Base-by-base conservation (phyloP, 2,113 vertebrate species). In the Rhodinocichla rosea region DNA sequence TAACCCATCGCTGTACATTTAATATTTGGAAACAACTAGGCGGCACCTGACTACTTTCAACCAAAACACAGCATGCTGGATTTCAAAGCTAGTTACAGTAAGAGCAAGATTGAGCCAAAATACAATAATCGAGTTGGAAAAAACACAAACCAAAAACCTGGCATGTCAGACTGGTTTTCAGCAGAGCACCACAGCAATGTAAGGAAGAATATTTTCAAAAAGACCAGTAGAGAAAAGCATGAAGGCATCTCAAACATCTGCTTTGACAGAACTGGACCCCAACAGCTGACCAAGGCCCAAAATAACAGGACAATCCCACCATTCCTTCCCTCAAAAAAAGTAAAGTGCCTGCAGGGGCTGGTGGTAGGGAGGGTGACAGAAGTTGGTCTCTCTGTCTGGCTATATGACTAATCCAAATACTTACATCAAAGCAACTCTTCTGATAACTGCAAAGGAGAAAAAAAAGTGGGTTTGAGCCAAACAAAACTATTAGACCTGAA, bases 171-270 rank as follows among this genome's bases (percentile, higher is more conserved):
- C 6, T 70, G 6, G 12, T 74, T 87, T 79, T 62, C 53, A 62
- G 71, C 57, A 90, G 16, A 89, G 3, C 32, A 73, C 14, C n/a
- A 83, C 24, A 70, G 42, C 39, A 91, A 63, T 0, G 1, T 8
- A 13, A 68, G 28, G n/a, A 77, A 69, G 14, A 82, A 59, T 50
- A 68, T 68, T 87, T 95, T 78, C 77, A 89, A 57, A 35, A 76
- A 44, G 92, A 39, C 20, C 53, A 28, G 75, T 63, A 56, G 39
- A 92, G 24, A 86, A 85, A 88, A 93, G 79, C 39, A 67, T 28
- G 30, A 91, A 96, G 71, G 71, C 52, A 81, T 92, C 71, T 96
- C 52, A 87, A 45, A 59, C 70, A 95, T 78, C 71, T 93, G 59
- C 56, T 59, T 74, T 88, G 59, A 23, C 42, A 79, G 55, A 83